These are phyloP conservation scores for Ageneiosus marmoratus DNA, from an alignment of 2,113 vertebrate species.

Conservation along the genomic window DNA sequence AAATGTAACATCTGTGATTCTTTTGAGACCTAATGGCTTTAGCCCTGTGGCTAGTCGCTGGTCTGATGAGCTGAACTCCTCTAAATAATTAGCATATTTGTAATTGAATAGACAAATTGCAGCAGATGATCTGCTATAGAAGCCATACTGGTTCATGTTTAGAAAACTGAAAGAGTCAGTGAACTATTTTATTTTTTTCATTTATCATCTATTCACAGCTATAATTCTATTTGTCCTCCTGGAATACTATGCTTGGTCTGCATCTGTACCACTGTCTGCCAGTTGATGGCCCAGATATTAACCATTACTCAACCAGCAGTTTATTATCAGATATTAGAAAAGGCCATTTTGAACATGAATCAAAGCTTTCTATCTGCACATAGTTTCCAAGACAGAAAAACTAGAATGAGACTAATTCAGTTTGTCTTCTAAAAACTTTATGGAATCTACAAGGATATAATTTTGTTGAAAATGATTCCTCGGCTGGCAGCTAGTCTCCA, in stretches of 20 bases:
- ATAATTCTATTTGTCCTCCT: background rate
- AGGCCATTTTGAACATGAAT: background rate
- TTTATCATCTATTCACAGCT: background rate
- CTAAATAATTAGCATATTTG: background rate
- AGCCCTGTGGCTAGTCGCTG: background rate
- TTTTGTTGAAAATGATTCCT: constrained; percentile 4
- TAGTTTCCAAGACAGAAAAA: background rate
- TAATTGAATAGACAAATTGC: too few species aligned
- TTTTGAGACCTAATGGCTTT: background rate
- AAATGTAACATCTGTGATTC: background rate
- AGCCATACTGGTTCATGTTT: background rate
- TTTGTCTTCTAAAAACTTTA: constrained; percentile 9
- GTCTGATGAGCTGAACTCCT: background rate
- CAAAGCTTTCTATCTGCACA: background rate
- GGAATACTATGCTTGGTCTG: background rate
- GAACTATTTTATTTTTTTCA: background rate
- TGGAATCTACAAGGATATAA: background rate
- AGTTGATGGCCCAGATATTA: background rate
- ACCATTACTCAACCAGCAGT: background rate
- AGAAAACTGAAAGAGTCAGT: background rate
- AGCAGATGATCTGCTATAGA: background rate
- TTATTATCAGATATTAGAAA: background rate
- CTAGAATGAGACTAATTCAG: background rate
- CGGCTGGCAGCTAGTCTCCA: constrained; percentile 4
- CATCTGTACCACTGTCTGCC: background rate